Conservation (phyloP, 2,888 invertebrate species). For the Caenorhabditis plicata region DNA sequence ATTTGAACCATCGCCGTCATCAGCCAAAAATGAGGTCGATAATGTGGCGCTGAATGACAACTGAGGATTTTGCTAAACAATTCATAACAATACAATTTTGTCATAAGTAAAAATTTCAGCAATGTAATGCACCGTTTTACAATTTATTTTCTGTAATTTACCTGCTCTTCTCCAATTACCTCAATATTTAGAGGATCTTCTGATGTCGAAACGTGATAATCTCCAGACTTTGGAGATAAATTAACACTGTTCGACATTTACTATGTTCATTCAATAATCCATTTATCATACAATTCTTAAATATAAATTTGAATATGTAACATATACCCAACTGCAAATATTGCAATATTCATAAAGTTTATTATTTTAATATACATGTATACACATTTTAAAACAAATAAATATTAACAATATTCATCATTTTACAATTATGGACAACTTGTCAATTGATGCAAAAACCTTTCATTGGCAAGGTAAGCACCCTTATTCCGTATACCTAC, state of each 20-base stretch:
- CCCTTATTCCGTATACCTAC: too few species aligned
- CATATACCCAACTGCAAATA: too few species aligned
- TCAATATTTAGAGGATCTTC: conserved; percentile 21
- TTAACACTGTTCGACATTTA: conserved; percentile 24
- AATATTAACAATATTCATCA: too few species aligned
- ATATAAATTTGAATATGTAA: too few species aligned
- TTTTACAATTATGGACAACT: too few species aligned
- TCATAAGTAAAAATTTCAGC: background rate
- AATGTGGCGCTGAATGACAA: conserved; percentile 16
- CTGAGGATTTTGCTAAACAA: conserved; percentile 3
- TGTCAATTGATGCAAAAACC: too few species aligned
- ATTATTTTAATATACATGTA: too few species aligned
- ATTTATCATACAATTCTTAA: too few species aligned
- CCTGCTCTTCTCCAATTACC: conserved; percentile 23
- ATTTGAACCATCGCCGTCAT: conserved; percentile 16
- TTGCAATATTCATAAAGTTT: too few species aligned
- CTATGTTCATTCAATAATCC: too few species aligned
- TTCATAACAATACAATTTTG: background rate
- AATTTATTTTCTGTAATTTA: background rate
- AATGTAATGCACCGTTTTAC: background rate
- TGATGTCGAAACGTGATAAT: conserved; percentile 3
- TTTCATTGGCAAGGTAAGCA: too few species aligned
- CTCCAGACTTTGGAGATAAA: conserved; percentile 23
- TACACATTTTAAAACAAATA: too few species aligned
- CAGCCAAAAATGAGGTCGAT: conserved; percentile 19